phyloP scores from a whole-genome alignment of 1,140 invertebrate genomes.

The Bicyclus anynana region DNA sequence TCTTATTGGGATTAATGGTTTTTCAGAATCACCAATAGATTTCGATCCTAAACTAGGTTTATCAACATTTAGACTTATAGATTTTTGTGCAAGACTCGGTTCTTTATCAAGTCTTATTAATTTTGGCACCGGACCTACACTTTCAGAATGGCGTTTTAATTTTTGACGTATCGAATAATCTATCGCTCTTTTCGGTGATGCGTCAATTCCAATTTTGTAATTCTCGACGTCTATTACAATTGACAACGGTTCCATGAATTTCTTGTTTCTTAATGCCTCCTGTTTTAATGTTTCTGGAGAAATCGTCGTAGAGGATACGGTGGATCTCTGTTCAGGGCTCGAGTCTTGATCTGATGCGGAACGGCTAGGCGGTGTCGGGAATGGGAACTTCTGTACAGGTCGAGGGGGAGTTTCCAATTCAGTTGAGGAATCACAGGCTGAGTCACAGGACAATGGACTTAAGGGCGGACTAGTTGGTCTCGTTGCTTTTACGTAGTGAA shows the following conservation, averaged over 20 bases:
- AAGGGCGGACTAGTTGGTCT: slow-evolving; percentile 79
- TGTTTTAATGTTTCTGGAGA: slow-evolving; percentile 73
- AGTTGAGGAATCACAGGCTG: slow-evolving; percentile 78
- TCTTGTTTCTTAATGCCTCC: slow-evolving; percentile 54
- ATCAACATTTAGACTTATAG: slow-evolving; percentile 6
- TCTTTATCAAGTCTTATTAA: slow-evolving; percentile 45
- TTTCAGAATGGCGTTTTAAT: slow-evolving; percentile 52
- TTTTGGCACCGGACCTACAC: slow-evolving; percentile 46
- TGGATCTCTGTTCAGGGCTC: slow-evolving; percentile 79
- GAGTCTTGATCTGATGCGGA: slow-evolving; percentile 73
- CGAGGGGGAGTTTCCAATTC: slow-evolving; percentile 72
- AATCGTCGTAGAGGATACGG: slow-evolving; percentile 80
- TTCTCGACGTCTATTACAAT: slow-evolving; percentile 72
- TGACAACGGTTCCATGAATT: slow-evolving; percentile 66
- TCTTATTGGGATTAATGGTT: neutral
- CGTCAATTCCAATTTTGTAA: slow-evolving; percentile 70
- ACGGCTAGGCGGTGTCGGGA: slow-evolving; percentile 71
- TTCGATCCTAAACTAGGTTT: slow-evolving; percentile 36
- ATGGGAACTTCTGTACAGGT: slow-evolving; percentile 66
- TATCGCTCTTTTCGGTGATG: slow-evolving; percentile 64
- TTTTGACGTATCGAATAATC: slow-evolving; percentile 66
- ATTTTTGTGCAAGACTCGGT: neutral
- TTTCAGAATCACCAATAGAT: slow-evolving; percentile 44
- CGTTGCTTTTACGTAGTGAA: slow-evolving; percentile 65
- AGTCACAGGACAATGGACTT: slow-evolving; percentile 82